These are phyloP conservation scores for Cydia fagiglandana DNA, from an alignment of 1,140 invertebrate species.

Conservation along the genomic window DNA sequence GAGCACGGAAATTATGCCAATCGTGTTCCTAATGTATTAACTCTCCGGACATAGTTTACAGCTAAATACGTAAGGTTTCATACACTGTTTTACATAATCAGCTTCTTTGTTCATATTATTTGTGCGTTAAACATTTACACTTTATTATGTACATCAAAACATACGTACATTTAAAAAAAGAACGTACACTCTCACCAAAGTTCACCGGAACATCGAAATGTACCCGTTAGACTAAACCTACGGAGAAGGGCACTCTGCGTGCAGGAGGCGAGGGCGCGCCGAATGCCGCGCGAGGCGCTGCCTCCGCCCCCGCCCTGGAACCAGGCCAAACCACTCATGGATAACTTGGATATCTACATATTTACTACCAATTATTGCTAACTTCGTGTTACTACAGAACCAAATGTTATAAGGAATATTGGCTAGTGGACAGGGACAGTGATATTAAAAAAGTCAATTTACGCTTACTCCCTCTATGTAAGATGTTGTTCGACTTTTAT, in stretches of 20 bases:
- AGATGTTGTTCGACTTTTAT: not conserved
- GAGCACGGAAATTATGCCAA: slow-evolving; percentile 58
- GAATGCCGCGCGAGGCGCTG: not conserved
- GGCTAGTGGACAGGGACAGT: slow-evolving; percentile 31
- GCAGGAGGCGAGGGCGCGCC: not conserved
- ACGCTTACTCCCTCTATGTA: slow-evolving; percentile 29
- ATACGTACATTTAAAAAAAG: slow-evolving; percentile 76
- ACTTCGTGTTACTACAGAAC: slow-evolving; percentile 55
- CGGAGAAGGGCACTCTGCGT: slow-evolving; percentile 48
- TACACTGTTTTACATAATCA: slow-evolving; percentile 68
- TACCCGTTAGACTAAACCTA: slow-evolving; percentile 64
- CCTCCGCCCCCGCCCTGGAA: not conserved
- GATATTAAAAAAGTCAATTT: slow-evolving; percentile 32
- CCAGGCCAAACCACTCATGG: slow-evolving; percentile 39
- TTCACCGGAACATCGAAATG: slow-evolving; percentile 67
- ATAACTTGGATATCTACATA: slow-evolving; percentile 45
- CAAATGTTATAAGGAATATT: slow-evolving; percentile 34
- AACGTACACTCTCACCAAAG: slow-evolving; percentile 72
- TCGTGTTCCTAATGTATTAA: slow-evolving; percentile 65
- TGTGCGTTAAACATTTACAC: slow-evolving; percentile 79
- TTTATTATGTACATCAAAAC: slow-evolving; percentile 78
- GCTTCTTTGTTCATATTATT: slow-evolving; percentile 65
- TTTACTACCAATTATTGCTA: slow-evolving; percentile 69
- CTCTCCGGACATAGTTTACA: slow-evolving; percentile 68
- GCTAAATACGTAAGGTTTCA: slow-evolving; percentile 74